Conservation (phyloP, 2,113 vertebrate species). For the Pantherophis guttatus region DNA sequence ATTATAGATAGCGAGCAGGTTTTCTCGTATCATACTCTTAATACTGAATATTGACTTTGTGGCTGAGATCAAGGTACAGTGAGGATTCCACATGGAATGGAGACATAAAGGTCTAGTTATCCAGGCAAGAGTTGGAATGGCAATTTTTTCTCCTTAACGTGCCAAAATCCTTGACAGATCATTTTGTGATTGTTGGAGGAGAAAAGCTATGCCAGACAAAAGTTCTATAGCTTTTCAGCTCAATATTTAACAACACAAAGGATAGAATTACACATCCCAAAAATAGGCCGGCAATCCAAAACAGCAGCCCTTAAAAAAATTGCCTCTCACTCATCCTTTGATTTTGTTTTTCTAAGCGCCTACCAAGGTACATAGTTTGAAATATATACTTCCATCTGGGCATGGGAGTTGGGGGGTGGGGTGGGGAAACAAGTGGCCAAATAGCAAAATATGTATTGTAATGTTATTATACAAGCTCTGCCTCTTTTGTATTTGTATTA, state of each 20-base stretch:
- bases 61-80: neutral
- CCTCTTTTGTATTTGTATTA: neutral
- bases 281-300: neutral
- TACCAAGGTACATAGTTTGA: neutral
- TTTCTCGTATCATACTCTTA: neutral
- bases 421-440: neutral
- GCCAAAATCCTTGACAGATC: conserved; percentile 7
- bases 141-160: conserved; percentile 18
- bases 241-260: neutral
- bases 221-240: neutral
- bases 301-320: neutral
- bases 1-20: neutral
- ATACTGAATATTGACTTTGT: neutral
- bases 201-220: neutral
- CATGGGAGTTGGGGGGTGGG: neutral
- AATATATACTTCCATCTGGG: neutral
- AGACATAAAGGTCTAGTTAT: neutral
- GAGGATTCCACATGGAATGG: neutral
- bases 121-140: neutral
- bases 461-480: neutral
- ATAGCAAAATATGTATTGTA: neutral
- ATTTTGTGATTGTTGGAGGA: conserved; percentile 1
- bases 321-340: neutral
- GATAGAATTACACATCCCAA: no score
- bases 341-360: neutral